Conservation (phyloP, 2,797 vertebrate species). For the Lacerta agilis region DNA sequence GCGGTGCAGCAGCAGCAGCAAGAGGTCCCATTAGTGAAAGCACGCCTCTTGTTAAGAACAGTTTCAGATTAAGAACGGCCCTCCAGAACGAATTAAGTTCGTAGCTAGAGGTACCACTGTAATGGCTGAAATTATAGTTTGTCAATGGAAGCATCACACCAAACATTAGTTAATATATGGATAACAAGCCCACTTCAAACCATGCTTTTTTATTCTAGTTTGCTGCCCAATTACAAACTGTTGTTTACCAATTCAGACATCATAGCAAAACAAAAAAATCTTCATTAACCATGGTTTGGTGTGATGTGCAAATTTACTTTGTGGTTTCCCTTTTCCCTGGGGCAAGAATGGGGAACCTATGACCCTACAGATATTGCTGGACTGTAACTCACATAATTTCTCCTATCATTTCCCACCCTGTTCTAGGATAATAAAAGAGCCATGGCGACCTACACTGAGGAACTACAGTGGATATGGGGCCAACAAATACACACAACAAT, state of each 20-base stretch:
- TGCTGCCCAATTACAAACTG: background rate
- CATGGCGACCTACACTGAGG: background rate
- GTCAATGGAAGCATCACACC: background rate
- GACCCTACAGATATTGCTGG: too few relatives aligned
- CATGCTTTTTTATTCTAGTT: background rate
- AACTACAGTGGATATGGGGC: background rate
- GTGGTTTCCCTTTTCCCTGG: background rate
- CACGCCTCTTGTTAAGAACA: too few relatives aligned
- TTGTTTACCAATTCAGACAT: background rate
- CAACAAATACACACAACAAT: background rate
- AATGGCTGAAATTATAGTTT: background rate
- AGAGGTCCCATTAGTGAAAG: too few relatives aligned
- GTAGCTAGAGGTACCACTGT: background rate
- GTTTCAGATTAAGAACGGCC: too few relatives aligned
- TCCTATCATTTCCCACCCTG: too few relatives aligned
- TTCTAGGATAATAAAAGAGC: background rate
- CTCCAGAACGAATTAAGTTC: too few relatives aligned
- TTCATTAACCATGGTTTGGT: background rate
- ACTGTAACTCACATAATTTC: too few relatives aligned
- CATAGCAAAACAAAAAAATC: background rate
- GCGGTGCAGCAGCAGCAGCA: too few relatives aligned
- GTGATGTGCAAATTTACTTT: background rate
- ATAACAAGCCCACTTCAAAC: background rate
- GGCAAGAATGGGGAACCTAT: too few relatives aligned
- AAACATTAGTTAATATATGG: background rate